Conservation (phyloP, 2,113 vertebrate genomes). For the Upupa epops region DNA sequence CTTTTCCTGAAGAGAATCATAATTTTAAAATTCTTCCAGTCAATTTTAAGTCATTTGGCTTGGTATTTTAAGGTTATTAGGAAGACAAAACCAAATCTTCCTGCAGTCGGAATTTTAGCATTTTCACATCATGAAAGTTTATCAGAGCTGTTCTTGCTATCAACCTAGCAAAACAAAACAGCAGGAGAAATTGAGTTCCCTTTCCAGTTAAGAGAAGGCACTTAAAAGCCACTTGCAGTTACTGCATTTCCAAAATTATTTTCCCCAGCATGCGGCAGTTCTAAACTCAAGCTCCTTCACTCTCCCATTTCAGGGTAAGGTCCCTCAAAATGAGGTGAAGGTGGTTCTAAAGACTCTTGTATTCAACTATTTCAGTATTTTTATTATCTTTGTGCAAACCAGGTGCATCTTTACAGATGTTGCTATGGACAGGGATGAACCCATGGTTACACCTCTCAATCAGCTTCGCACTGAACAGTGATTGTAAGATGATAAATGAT, state of each 20-base stretch:
- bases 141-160: not conserved
- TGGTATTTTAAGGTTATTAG: too few relatives aligned
- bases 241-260: not conserved
- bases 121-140: not conserved
- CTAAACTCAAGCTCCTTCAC: not conserved
- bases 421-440: conserved; percentile 30
- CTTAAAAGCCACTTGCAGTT: not conserved
- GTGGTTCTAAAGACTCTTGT: not conserved
- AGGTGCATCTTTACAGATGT: not conserved
- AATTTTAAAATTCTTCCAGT: too few relatives aligned
- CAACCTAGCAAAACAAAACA: not conserved
- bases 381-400: not conserved
- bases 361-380: not conserved
- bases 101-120: not conserved
- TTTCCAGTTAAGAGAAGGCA: not conserved
- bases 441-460: conserved; percentile 28
- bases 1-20: not conserved
- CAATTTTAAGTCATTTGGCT: too few relatives aligned
- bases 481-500: conserved; percentile 41
- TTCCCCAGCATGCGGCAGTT: not conserved
- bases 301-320: not conserved
- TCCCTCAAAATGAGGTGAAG: not conserved
- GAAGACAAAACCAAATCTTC: too few relatives aligned
- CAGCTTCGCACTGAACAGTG: conserved; percentile 27
- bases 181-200: not conserved